A percentile compares a stretch with the other conserved stretches of the same genome.
phyloP scores from a whole-genome alignment of 1,140 invertebrate genomes.

The Panonychus citri region DNA sequence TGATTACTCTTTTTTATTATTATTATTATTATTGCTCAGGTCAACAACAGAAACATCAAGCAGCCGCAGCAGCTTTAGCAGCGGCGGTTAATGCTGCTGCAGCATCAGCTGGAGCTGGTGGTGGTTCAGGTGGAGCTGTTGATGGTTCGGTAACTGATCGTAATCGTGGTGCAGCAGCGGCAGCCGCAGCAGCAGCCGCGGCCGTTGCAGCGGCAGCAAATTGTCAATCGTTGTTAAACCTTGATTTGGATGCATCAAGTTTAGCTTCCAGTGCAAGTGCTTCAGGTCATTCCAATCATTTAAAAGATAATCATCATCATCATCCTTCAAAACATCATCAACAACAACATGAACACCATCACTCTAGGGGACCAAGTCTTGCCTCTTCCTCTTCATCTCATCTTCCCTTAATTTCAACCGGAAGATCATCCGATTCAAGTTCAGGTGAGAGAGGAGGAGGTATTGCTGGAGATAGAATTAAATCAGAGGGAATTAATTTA shows the following conservation, averaged over 20 bases:
- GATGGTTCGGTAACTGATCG: neutral
- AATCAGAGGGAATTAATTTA: slow-evolving; percentile 35
- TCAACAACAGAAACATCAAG: neutral
- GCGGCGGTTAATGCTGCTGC: neutral
- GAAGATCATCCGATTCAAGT: too few species aligned
- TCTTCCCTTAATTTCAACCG: too few species aligned
- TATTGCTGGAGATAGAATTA: neutral
- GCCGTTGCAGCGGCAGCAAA: neutral
- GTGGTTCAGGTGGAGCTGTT: neutral
- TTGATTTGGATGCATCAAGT: too few species aligned
- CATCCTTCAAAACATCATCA: slow-evolving; percentile 10
- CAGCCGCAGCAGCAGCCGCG: too few species aligned
- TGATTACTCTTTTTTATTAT: too few species aligned
- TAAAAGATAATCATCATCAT: slow-evolving; percentile 2
- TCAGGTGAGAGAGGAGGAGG: too few species aligned
- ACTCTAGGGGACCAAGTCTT: too few species aligned
- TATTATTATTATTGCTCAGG: neutral
- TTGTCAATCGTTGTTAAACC: too few species aligned
- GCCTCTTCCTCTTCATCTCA: too few species aligned
- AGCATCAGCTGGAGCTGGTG: neutral
- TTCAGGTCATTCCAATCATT: neutral
- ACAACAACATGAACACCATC: slow-evolving; percentile 24
- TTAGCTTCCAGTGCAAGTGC: neutral
- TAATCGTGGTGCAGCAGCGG: neutral
- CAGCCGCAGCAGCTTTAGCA: neutral